A percentile compares a stretch with the other conserved stretches of the same genome.
These are phyloP conservation scores for Orthosia incerta DNA, from an alignment of 2,888 invertebrate genomes.

Conservation along the genomic window DNA sequence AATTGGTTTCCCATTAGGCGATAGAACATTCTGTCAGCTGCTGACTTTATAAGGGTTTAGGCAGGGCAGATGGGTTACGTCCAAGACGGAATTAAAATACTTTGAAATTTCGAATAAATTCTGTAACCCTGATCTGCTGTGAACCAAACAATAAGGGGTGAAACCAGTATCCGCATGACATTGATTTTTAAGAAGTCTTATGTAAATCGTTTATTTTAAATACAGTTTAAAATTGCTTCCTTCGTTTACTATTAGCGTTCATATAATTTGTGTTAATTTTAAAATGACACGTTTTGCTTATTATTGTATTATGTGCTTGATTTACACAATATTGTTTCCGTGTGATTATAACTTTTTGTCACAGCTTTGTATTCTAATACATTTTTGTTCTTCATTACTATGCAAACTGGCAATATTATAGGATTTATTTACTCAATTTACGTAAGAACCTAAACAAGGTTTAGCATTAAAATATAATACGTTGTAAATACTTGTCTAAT, in stretches of 20 bases:
- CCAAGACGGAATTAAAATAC: constrained; percentile 35
- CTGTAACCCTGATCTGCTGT: constrained; percentile 33
- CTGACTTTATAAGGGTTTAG: constrained; percentile 26
- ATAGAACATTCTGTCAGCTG: constrained; percentile 55
- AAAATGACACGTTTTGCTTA: constrained; percentile 28
- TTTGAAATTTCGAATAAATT: constrained; percentile 26
- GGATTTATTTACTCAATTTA: background rate
- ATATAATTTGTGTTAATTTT: constrained; percentile 23
- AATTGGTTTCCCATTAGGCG: constrained; percentile 26
- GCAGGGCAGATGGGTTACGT: constrained; percentile 43
- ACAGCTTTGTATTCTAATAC: background rate
- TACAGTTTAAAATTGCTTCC: constrained; percentile 3
- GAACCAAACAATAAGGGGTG: constrained; percentile 29
- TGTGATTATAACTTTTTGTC: background rate
- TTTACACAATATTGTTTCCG: constrained; percentile 21
- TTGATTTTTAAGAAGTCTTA: constrained; percentile 43
- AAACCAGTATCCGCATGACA: constrained; percentile 41
- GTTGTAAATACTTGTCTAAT: too few relatives aligned
- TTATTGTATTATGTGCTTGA: background rate
- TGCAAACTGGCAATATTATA: background rate
- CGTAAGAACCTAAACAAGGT: background rate
- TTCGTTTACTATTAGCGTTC: constrained; percentile 10
- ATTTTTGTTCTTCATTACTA: background rate
- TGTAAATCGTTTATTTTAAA: constrained; percentile 31
- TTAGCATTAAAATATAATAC: background rate